Evolutionary conservation across 2,888 invertebrate genomes (phyloP), one percentile per base, ranked within the genome.

Genomic region (Catocala nupta): DNA sequence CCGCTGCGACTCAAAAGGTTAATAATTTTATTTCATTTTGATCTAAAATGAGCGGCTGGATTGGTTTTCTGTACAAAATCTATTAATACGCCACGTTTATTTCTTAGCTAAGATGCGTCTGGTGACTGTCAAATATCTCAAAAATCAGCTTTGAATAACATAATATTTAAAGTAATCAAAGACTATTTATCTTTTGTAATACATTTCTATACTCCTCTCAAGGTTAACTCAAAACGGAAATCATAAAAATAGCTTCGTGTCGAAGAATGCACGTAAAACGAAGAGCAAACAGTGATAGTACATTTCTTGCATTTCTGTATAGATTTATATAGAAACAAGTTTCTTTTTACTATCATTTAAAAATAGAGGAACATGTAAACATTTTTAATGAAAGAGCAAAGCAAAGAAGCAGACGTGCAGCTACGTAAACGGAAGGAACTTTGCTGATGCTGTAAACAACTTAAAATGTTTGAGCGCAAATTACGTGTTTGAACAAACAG

Each of bases 381-480:
- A 71, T 49, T 49, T 45, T 12, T 58, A 56, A 59, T 49, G 12
- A 50, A 36, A 51, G 13, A 50, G 34, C 16, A 12, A 7, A 36
- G 52, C 60, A 59, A 66, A 66, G 54, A 51, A 44, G 9, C 25
- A 59, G 57, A 65, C 54, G 59, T 53, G 42, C 54, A 60, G 25
- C 1, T 58, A 55, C 51, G 52, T 59, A 42, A 63, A 55, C 59
- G 75, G 66, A 75, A 66, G 66, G 65, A 68, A 66, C 60, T 49
- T 51, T 36, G 13, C 34, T 59, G 39, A 60, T 43, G 48, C 25
- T 54, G 58, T 68, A 61, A 63, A 59, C 53, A 54, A 55, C 48
- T 65, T 34, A 55, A 69, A 65, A 58, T 45, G 36, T 50, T 72
- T 72, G 52, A 58, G 55, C 8, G 36, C 33, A 49, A 50, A 66